Conservation (phyloP, 2,113 vertebrate genomes). For the Hipposideros armiger region DNA sequence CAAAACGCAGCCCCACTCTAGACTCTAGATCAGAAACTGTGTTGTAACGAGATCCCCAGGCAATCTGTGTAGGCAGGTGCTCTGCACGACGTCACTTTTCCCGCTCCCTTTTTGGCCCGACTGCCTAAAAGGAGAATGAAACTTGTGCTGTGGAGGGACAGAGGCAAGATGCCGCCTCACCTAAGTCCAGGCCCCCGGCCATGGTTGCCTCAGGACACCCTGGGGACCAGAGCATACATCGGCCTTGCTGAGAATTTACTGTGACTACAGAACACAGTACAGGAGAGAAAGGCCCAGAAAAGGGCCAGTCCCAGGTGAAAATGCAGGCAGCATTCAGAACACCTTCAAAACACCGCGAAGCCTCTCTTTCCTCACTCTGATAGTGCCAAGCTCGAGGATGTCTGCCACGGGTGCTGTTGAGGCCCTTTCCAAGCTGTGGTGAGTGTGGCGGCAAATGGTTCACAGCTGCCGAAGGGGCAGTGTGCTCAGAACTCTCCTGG, state of each 20-base stretch:
- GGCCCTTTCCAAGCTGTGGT: neutral
- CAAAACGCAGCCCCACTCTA: neutral
- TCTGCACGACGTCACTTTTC: rapidly evolving
- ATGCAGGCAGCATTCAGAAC: neutral
- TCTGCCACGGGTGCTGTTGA: rapidly evolving
- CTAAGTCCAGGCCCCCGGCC: neutral
- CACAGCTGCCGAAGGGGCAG: neutral
- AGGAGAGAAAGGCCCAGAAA: neutral
- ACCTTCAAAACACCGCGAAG: neutral
- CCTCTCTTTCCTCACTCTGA: neutral
- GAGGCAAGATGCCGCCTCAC: neutral
- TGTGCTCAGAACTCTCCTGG: neutral
- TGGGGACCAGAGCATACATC: neutral
- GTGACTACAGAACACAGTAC: neutral
- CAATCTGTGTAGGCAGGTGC: rapidly evolving
- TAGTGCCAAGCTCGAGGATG: neutral
- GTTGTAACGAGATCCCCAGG: neutral
- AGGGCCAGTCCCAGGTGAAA: neutral
- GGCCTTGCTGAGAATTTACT: neutral
- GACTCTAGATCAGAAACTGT: neutral
- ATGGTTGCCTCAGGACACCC: rapidly evolving
- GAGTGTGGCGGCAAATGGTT: neutral
- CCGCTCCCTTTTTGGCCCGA: rapidly evolving
- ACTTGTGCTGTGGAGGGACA: rapidly evolving
- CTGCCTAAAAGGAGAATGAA: neutral